These are phyloP conservation scores for Corvus cornix DNA, from an alignment of 2,113 vertebrate species.

Conservation along the genomic window DNA sequence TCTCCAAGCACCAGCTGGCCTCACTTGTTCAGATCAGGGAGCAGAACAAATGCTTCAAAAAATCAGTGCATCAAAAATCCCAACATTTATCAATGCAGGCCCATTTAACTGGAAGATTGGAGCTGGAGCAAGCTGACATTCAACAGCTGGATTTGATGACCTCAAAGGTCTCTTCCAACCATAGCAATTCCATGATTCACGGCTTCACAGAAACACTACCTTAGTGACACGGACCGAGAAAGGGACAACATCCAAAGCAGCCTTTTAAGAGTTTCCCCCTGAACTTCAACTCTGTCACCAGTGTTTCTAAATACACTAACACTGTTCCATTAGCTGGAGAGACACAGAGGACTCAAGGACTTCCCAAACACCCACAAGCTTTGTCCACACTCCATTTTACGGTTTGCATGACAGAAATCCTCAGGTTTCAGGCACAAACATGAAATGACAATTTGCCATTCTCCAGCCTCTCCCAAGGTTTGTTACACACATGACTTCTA, in stretches of 20 bases:
- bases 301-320: background rate
- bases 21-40: background rate
- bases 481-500: background rate
- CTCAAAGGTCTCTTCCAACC: background rate
- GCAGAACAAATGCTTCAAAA: background rate
- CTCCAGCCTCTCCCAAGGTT: background rate
- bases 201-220: background rate
- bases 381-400: background rate
- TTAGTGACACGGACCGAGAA: background rate
- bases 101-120: background rate
- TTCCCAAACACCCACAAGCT: too few species aligned
- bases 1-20: background rate
- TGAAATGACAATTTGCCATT: background rate
- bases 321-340: background rate
- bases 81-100: background rate
- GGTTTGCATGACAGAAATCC: background rate
- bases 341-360: rapidly evolving
- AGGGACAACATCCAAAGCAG: background rate
- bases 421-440: background rate
- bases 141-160: rapidly evolving
- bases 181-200: rapidly evolving
- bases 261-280: background rate
- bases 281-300: background rate
- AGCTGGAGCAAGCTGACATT: background rate
- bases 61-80: background rate